Conservation (phyloP, 2,113 vertebrate species). For the Mesitornis unicolor region DNA sequence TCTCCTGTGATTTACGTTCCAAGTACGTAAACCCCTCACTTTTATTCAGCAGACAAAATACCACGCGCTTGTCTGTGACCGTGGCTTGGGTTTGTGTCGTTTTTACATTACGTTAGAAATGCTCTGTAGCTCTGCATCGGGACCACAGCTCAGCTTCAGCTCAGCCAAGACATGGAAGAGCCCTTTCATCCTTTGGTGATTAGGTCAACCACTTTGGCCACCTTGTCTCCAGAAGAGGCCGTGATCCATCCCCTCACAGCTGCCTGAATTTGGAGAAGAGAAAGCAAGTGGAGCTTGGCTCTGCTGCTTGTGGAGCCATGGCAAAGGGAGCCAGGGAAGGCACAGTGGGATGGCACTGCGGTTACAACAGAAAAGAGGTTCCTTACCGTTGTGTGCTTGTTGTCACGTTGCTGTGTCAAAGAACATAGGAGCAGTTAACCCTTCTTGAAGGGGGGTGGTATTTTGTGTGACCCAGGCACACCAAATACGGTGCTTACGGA, state of each 20-base stretch:
- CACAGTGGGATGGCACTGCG: not conserved
- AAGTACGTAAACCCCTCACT: not conserved
- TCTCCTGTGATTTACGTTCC: not conserved
- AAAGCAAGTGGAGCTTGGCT: not conserved
- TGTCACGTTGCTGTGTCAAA: not conserved
- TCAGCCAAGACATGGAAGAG: not conserved
- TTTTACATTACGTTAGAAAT: not conserved
- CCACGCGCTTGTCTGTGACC: not conserved
- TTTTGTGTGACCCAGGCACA: not conserved
- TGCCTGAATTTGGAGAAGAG: not conserved
- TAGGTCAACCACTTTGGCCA: not conserved
- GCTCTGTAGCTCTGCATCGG: not conserved
- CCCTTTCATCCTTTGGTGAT: not conserved
- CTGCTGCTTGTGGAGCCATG: rapidly evolving
- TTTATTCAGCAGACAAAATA: not conserved
- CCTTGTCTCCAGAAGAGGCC: not conserved
- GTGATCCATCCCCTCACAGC: not conserved
- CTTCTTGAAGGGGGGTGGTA: not conserved
- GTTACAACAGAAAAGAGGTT: not conserved
- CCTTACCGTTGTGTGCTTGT: not conserved
- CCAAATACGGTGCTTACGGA: not conserved
- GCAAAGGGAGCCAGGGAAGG: not conserved
- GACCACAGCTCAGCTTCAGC: not conserved
- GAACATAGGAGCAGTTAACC: not conserved
- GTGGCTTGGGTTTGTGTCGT: not conserved